phyloP scores from a whole-genome alignment of 2,113 vertebrate species.

The Pelodiscus sinensis region DNA sequence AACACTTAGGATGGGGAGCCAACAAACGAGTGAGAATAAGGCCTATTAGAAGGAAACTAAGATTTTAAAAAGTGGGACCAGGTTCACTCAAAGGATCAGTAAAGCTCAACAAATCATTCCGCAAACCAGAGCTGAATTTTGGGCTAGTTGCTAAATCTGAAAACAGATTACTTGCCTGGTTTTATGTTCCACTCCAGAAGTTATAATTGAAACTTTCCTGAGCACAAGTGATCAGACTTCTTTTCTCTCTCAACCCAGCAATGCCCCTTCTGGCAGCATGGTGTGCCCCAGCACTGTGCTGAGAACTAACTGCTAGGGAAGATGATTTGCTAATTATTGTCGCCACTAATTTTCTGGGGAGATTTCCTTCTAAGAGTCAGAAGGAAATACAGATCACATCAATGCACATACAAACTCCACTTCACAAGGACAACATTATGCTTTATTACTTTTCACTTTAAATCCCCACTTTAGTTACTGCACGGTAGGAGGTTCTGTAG shows the following conservation, averaged over 20 bases:
- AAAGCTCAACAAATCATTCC: background rate
- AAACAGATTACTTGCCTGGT: background rate
- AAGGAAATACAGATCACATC: background rate
- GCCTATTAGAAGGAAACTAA: background rate
- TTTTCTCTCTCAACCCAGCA: background rate
- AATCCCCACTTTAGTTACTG: background rate
- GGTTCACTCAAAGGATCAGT: background rate
- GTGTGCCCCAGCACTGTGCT: background rate
- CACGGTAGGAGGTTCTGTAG: background rate
- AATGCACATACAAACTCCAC: background rate
- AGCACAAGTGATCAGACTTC: background rate
- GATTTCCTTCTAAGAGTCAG: background rate
- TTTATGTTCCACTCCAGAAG: background rate
- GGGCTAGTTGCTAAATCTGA: background rate
- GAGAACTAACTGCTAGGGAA: background rate
- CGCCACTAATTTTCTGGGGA: background rate
- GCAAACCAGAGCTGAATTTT: background rate
- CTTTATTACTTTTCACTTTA: background rate
- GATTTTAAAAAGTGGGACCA: rapidly evolving
- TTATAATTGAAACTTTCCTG: no score
- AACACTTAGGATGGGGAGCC: background rate
- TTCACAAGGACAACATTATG: background rate
- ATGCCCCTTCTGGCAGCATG: background rate
- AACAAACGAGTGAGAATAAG: background rate
- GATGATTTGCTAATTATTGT: background rate